Percentiles rank a stretch among this genome's conserved stretches.
Evolutionary conservation across 2,888 invertebrate species (phyloP).

Genomic region (Nephrotoma guestfalica): DNA sequence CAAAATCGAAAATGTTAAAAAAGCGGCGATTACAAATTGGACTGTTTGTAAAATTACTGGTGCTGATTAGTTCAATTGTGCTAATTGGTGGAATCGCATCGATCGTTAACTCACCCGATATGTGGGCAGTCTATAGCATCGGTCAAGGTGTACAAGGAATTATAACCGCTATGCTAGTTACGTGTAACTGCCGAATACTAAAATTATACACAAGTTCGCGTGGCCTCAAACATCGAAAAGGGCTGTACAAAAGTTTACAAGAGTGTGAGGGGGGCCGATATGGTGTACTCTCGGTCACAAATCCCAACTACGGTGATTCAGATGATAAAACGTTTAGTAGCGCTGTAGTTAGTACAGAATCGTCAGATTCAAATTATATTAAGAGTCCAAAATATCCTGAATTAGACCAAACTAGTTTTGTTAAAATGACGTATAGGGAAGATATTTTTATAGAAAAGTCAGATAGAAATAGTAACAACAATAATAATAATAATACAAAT

Average conservation of each 20-base stretch:
- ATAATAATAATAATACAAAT: not conserved
- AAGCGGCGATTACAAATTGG: slow-evolving; percentile 41
- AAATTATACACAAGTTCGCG: slow-evolving; percentile 18
- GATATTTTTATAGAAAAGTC: slow-evolving; percentile 15
- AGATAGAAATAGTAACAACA: not conserved
- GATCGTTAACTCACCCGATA: slow-evolving; percentile 25
- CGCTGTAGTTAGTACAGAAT: slow-evolving; percentile 5
- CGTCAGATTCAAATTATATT: not conserved
- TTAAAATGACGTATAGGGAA: slow-evolving; percentile 16
- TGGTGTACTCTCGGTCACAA: slow-evolving; percentile 19
- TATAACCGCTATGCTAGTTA: slow-evolving; percentile 44
- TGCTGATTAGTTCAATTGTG: slow-evolving; percentile 27
- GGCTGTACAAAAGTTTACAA: slow-evolving; percentile 16
- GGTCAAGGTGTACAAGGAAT: slow-evolving; percentile 39
- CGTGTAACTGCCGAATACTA: slow-evolving; percentile 41
- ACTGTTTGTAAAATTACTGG: slow-evolving; percentile 39
- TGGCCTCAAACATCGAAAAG: slow-evolving; percentile 17
- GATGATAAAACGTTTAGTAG: slow-evolving; percentile 10
- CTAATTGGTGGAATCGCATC: slow-evolving; percentile 29
- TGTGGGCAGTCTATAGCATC: slow-evolving; percentile 34
- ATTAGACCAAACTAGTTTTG: slow-evolving; percentile 11
- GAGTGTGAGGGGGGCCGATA: slow-evolving; percentile 19
- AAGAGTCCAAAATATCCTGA: not conserved
- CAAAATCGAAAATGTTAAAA: slow-evolving; percentile 42
- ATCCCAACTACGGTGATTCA: slow-evolving; percentile 17